Percentiles rank a stretch among this genome's conserved stretches.
Conservation (phyloP, 2,797 vertebrate genomes). For the Eurystomus glaucurus region DNA sequence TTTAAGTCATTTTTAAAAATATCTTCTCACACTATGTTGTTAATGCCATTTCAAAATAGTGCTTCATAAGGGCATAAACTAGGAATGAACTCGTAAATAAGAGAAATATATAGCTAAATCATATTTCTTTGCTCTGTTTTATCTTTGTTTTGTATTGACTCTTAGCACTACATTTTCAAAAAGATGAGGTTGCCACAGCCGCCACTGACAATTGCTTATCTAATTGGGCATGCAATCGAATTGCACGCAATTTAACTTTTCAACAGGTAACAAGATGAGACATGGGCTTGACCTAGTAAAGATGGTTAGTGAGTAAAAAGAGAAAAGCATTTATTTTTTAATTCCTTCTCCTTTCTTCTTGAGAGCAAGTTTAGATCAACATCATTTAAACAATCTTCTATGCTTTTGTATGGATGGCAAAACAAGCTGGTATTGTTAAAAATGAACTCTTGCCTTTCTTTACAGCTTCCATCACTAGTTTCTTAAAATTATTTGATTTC, state of each 20-base stretch:
- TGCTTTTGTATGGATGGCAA: not conserved
- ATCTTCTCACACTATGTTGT: conserved; percentile 8
- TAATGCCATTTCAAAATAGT: conserved; percentile 47
- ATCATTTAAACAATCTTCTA: not conserved
- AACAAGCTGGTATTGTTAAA: not conserved
- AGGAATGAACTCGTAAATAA: conserved; percentile 21
- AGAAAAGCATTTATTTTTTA: not conserved
- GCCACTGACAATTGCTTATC: conserved; percentile 23
- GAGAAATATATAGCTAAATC: not conserved
- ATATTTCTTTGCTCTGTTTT: not conserved
- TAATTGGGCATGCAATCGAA: conserved; percentile 31
- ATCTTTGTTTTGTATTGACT: conserved; percentile 1
- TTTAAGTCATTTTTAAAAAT: conserved; percentile 64
- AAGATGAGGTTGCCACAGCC: not conserved
- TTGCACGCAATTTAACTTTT: conserved; percentile 42
- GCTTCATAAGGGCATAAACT: conserved; percentile 33
- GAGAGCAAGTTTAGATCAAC: not conserved
- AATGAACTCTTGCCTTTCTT: not conserved
- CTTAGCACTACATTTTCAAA: not conserved
- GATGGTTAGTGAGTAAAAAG: not conserved
- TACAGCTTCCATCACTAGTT: not conserved
- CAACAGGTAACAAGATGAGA: conserved; percentile 2
- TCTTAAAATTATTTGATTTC: not conserved
- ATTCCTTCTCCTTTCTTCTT: not conserved
- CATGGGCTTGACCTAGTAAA: not conserved